Evolutionary conservation across 1,140 invertebrate genomes (phyloP), one percentile per base, ranked within the genome.

Genomic region (Druon quercuslanigerum): DNA sequence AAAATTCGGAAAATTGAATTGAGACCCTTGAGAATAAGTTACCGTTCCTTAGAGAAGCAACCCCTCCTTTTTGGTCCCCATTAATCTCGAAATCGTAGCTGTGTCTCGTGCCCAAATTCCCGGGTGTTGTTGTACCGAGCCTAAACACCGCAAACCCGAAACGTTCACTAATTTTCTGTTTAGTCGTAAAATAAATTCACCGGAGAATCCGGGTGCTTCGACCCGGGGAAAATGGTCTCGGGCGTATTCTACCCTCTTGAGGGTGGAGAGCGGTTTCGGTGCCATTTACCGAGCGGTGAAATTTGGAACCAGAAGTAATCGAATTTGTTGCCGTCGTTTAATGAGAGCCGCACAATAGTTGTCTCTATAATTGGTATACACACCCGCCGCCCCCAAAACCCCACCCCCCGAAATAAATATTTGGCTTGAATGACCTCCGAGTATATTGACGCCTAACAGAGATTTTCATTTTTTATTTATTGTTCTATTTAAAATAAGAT

Each of bases 321-420:
- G 89, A 91, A 91, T 90, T 90, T 89, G 89, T 90, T 90, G 86
- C 87, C 87, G 85, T 89, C 89, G 88, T 90, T 91, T 90, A 90
- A 91, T 89, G 89, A 90, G 89, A 89, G 88, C 85, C 86, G 84
- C 86, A 87, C 87, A 88, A 91, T 90, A 88, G 89, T 90, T 90
- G 90, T 89, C 89, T 84, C 84, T 87, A 86, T 91, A 91, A 91
- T 90, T 90, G 87, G 88, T 90, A 86, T 84, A 87, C 86, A 85
- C 84, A 85, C 85, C 80, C 51, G 54, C 75, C 60, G 73, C 79
- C 70, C 72, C 74, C 77, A 33, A 78, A 79, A 72, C 78, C 76
- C 80, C 78, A 83, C 50, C 82, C 57, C 78, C 79, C 77, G 77
- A 72, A 74, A 80, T 80, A 89, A 87, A 83, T 87, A 88, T 89